Percentiles rank a stretch among this genome's conserved stretches.
Conservation (phyloP, 2,113 vertebrate genomes). For the Halcyon malimbica region DNA sequence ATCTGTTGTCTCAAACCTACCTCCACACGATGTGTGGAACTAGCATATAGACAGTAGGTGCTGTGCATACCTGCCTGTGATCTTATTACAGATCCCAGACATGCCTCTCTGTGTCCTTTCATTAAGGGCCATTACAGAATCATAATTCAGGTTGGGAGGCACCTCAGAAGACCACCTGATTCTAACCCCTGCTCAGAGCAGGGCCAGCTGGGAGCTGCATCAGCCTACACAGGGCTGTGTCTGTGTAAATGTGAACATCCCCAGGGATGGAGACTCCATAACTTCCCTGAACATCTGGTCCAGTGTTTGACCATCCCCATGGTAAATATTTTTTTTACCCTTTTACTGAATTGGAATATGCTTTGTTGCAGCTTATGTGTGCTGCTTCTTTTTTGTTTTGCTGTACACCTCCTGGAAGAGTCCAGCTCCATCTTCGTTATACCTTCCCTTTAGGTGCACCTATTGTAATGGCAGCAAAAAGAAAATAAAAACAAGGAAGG, state of each 20-base stretch:
- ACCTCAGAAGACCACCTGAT: background rate
- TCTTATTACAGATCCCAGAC: background rate
- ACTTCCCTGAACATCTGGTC: background rate
- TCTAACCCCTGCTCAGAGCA: background rate
- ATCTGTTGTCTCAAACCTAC: background rate
- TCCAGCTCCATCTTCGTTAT: background rate
- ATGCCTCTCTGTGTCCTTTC: background rate
- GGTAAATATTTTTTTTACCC: rapidly evolving
- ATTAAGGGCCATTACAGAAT: background rate
- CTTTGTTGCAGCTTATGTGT: background rate
- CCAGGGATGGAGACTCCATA: background rate
- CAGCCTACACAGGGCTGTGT: background rate
- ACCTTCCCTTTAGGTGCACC: background rate
- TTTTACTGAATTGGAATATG: background rate
- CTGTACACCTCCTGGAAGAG: background rate
- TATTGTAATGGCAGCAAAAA: background rate
- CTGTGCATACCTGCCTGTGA: background rate
- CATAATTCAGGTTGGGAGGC: background rate
- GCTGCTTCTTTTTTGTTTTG: background rate
- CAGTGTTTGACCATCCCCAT: background rate
- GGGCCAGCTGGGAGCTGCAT: background rate
- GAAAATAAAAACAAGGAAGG: background rate
- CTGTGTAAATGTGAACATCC: background rate
- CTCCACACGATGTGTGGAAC: background rate
- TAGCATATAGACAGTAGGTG: background rate